Conservation (phyloP, 2,888 invertebrate genomes). For the Geophilus truncorum region DNA sequence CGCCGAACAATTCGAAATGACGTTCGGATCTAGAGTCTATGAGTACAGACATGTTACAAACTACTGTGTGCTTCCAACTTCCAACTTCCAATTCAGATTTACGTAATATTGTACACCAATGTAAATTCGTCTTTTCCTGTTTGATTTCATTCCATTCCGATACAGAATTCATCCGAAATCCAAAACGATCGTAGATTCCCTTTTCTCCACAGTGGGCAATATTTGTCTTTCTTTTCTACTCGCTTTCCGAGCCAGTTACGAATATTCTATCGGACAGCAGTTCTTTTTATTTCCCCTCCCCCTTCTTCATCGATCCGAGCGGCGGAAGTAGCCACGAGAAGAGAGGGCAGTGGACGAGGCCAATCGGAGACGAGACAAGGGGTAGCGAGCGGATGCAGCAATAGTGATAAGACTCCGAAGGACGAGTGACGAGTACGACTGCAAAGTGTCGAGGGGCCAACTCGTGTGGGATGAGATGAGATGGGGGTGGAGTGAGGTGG, state of each 20-base stretch:
- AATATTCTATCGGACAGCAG: not conserved
- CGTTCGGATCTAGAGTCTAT: too few relatives aligned
- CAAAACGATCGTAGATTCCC: not conserved
- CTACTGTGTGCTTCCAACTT: too few relatives aligned
- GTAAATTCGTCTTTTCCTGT: too few relatives aligned
- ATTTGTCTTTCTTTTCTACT: not conserved
- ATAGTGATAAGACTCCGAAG: constrained; percentile 19
- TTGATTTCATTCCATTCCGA: too few relatives aligned
- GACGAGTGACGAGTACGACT: constrained; percentile 4
- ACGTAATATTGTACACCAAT: too few relatives aligned
- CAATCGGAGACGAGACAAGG: constrained; percentile 23
- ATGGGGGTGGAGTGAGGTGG: constrained; percentile 23
- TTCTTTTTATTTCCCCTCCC: not conserved
- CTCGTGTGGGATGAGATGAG: not conserved
- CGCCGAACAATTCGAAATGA: too few relatives aligned
- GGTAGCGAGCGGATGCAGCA: not conserved
- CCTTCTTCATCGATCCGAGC: not conserved
- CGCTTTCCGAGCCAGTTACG: too few relatives aligned
- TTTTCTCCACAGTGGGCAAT: too few relatives aligned
- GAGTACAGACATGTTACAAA: too few relatives aligned
- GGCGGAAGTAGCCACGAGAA: not conserved
- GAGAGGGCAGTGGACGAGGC: constrained; percentile 12
- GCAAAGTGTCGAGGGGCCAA: constrained; percentile 1
- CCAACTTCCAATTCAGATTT: too few relatives aligned
- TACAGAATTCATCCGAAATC: too few relatives aligned